These are phyloP conservation scores for Bombus fervidus DNA, from an alignment of 1,140 invertebrate genomes.

Conservation along the genomic window DNA sequence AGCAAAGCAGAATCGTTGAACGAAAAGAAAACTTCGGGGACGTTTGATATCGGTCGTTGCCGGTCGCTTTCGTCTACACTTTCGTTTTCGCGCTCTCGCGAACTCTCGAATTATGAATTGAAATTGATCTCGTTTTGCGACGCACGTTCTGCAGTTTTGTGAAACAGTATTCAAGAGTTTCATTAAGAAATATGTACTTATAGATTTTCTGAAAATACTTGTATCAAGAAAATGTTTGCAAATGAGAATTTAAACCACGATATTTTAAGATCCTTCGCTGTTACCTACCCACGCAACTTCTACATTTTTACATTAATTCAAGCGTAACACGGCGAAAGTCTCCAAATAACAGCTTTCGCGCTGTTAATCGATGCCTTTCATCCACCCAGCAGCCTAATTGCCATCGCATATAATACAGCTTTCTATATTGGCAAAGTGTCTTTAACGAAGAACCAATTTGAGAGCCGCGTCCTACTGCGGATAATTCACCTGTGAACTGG, in stretches of 20 bases:
- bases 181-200: too few relatives aligned
- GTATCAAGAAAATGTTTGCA: neutral
- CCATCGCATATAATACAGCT: constrained; percentile 40
- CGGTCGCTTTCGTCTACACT: neutral
- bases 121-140: neutral
- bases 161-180: neutral
- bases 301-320: neutral
- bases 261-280: neutral
- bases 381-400: constrained; percentile 42
- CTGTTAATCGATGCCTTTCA: constrained; percentile 42
- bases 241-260: neutral
- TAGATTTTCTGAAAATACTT: neutral
- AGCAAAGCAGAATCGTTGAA: constrained; percentile 55
- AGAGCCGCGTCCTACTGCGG: constrained; percentile 35
- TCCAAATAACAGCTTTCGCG: constrained; percentile 17
- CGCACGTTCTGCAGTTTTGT: neutral
- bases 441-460: constrained; percentile 60
- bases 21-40: constrained; percentile 54
- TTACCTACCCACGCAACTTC: neutral
- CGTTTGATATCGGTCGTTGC: constrained; percentile 23
- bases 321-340: neutral
- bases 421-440: constrained; percentile 38
- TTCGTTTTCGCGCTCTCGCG: neutral
- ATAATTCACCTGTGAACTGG: constrained; percentile 62
- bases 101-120: neutral